A percentile compares a stretch with the other conserved stretches of the same genome.
These are phyloP conservation scores for Camptogramma bilineatum DNA, from an alignment of 2,888 invertebrate species.

Conservation along the genomic window DNA sequence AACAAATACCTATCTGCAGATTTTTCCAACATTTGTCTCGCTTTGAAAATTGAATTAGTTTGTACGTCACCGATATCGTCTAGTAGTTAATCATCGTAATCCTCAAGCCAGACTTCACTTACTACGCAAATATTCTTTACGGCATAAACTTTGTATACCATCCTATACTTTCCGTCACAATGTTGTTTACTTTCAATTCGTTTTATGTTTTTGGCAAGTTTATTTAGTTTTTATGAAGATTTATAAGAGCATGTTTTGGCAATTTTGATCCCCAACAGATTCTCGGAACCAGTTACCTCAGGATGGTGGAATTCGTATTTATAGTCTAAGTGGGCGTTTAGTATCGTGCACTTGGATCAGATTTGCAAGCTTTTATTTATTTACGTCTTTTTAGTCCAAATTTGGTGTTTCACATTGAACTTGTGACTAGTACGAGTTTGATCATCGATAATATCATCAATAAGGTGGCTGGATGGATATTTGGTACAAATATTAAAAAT, in stretches of 20 bases:
- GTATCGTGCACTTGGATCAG: slow-evolving; percentile 4
- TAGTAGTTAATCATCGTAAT: too few relatives aligned
- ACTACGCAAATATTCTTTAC: too few relatives aligned
- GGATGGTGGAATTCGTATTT: slow-evolving; percentile 26
- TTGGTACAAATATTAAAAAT: too few relatives aligned
- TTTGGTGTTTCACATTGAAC: slow-evolving; percentile 8
- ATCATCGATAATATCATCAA: too few relatives aligned
- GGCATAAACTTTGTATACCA: neutral
- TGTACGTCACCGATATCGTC: too few relatives aligned
- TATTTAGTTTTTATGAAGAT: slow-evolving; percentile 30
- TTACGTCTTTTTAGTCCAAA: neutral
- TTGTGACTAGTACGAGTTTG: too few relatives aligned
- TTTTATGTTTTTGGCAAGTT: slow-evolving; percentile 29
- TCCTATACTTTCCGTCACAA: neutral
- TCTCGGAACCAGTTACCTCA: slow-evolving; percentile 31
- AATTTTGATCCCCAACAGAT: slow-evolving; percentile 22
- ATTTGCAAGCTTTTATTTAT: slow-evolving; percentile 2
- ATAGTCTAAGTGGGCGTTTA: slow-evolving; percentile 29
- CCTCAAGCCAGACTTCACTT: too few relatives aligned
- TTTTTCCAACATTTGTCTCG: too few relatives aligned
- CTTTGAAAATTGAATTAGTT: too few relatives aligned
- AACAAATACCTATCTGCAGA: too few relatives aligned
- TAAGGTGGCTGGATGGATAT: too few relatives aligned
- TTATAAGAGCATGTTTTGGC: slow-evolving; percentile 22
- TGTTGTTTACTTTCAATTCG: slow-evolving; percentile 19